A percentile compares a stretch with the other conserved stretches of the same genome.
phyloP scores from a whole-genome alignment of 2,113 vertebrate species.

The Paratilapia polleni region DNA sequence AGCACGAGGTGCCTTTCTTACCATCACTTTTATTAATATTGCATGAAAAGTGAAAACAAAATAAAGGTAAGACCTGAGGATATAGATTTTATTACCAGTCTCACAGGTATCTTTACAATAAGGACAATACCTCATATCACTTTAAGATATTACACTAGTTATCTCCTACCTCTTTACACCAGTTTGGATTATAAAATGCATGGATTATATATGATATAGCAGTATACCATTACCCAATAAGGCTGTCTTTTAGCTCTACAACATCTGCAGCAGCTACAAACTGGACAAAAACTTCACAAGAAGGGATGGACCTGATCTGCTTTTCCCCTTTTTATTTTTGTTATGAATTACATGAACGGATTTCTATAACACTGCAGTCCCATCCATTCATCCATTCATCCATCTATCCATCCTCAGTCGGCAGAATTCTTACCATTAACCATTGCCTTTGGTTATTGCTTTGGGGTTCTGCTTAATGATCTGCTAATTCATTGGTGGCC shows the following conservation, averaged over 20 bases:
- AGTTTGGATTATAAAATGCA: background rate
- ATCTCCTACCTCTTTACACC: background rate
- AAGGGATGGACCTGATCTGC: background rate
- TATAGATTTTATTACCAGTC: no score
- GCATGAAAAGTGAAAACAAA: background rate
- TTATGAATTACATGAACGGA: background rate
- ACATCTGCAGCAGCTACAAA: background rate
- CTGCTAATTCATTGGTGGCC: conserved; percentile 5
- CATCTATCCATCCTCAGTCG: background rate
- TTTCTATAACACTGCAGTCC: background rate
- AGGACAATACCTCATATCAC: no score
- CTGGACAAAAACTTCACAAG: background rate
- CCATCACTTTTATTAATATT: no score
- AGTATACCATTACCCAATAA: background rate
- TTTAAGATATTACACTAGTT: no score
- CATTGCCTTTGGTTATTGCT: background rate
- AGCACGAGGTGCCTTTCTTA: no score
- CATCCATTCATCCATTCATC: background rate
- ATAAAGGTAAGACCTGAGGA: background rate
- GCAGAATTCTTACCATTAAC: background rate
- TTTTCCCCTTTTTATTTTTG: background rate
- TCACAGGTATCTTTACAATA: no score
- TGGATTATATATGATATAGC: background rate
- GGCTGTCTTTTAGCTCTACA: background rate
- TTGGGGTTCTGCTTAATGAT: background rate